Conservation (phyloP, 2,113 vertebrate species). For the Myocastor coypus region DNA sequence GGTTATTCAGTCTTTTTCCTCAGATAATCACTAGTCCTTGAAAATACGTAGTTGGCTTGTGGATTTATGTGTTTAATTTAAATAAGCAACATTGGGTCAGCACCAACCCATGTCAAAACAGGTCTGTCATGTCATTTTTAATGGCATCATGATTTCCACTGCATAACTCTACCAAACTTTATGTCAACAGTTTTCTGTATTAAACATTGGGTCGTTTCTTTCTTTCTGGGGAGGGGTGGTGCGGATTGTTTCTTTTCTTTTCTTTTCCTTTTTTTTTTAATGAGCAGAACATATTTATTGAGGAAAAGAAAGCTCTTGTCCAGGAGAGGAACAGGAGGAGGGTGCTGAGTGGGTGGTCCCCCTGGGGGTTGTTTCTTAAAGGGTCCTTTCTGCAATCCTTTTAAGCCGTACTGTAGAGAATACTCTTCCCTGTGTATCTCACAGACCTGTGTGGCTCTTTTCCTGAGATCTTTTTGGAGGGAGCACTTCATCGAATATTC, state of each 20-base stretch:
- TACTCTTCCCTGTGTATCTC: not conserved
- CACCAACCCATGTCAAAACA: not conserved
- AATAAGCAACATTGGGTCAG: not conserved
- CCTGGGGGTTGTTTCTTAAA: not conserved
- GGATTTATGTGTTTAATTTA: constrained; percentile 6
- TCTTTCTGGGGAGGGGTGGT: too few relatives aligned
- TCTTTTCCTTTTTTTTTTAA: too few relatives aligned
- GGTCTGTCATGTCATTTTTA: not conserved
- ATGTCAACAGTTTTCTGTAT: not conserved
- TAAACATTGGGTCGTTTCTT: not conserved
- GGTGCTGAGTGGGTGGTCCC: too few relatives aligned
- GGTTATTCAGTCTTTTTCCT: not conserved
- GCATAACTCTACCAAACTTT: not conserved
- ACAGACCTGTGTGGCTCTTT: not conserved
- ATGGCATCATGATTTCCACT: not conserved
- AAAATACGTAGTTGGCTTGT: not conserved
- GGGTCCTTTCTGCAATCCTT: not conserved
- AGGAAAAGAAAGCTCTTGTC: too few relatives aligned
- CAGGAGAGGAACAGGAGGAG: too few relatives aligned
- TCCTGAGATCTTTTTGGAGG: constrained; percentile 11
- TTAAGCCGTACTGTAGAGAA: not conserved
- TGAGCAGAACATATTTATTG: too few relatives aligned
- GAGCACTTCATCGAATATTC: not conserved
- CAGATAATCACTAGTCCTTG: not conserved
- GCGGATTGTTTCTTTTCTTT: too few relatives aligned